Base-by-base conservation (phyloP, 2,113 vertebrate species). In the Chascanopsetta lugubris region DNA sequence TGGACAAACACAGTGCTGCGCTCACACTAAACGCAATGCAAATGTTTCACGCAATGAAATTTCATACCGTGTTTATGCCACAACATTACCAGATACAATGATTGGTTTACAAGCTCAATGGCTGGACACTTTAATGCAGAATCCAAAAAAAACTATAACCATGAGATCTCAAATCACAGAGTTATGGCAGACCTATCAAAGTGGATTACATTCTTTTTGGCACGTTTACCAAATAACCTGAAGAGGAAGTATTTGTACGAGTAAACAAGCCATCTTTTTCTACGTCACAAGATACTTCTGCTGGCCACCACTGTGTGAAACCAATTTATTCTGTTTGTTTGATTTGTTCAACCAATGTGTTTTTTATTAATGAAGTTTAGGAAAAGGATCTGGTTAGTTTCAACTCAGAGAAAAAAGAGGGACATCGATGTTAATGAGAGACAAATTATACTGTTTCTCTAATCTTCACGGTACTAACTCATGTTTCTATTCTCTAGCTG, bases 401-500 rank as follows among this genome's bases (percentile, higher is more conserved):
- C 15, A 38, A 38, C 3, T 38, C 13, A 38, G 12, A 38, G 6
- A 38, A 5, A 38, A 36, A 42, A 4, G 40, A 42, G 18, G 3
- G 2, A 18, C 40, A 7, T 34, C 11, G n/a, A 22, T 32, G 18
- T 27, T 21, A 17, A 1, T 55, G 3, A n/a, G 32, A 50, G n/a
- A 24, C 18, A 40, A 38, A 38, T 38, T 2, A 34, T 9, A 11
- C 32, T 34, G 10, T 9, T 34, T 34, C 13, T 38, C 15, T 15
- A 38, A 38, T 30, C 4, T 30, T 30, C 29, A 34, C 8, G 8
- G 29, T 4, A 32, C 46, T 58, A 11, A 67, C 38, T n/a, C 0
- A 17, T 53, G 8, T 62, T 43, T 36, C 50, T 61, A 17, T 72
- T 26, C 80, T 79, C 0, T 72, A 99, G 97, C 75, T 69, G 96